phyloP scores from a whole-genome alignment of 2,888 invertebrate species.

The Tinea semifulvella region DNA sequence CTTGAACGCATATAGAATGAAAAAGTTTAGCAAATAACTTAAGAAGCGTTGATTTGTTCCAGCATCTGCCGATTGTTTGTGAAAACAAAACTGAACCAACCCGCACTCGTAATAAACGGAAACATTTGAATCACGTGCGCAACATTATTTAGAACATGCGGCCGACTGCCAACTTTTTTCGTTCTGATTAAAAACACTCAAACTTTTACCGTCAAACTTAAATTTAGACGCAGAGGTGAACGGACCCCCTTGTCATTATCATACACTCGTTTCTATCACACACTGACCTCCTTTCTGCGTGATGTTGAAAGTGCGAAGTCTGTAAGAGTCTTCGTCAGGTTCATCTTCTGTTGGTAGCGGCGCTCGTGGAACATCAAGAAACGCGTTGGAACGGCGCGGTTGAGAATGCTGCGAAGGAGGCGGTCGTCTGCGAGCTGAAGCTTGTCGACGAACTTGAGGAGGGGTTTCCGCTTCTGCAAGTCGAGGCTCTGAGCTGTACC shows the following conservation, averaged over 20 bases:
- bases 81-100: too few relatives aligned
- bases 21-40: too few relatives aligned
- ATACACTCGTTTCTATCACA: not conserved
- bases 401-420: constrained; percentile 52
- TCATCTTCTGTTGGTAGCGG: constrained; percentile 59
- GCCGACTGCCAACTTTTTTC: constrained; percentile 47
- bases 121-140: constrained; percentile 5
- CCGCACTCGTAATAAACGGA: not conserved
- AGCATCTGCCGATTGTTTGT: too few relatives aligned
- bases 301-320: constrained; percentile 91
- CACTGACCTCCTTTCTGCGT: constrained; percentile 84
- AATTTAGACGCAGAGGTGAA: constrained; percentile 35
- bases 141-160: constrained; percentile 12
- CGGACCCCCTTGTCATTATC: too few relatives aligned
- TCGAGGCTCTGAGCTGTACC: constrained; percentile 74
- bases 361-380: constrained; percentile 72
- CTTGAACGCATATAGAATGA: too few relatives aligned
- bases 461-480: constrained; percentile 73
- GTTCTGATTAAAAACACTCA: constrained; percentile 36
- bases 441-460: constrained; percentile 71
- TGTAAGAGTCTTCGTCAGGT: constrained; percentile 87
- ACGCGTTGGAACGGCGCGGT: constrained; percentile 74
- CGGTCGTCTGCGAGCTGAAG: constrained; percentile 66
- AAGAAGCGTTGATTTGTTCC: too few relatives aligned
- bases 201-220: constrained; percentile 28